Percentiles rank a stretch among this genome's conserved stretches.
Evolutionary conservation across 2,113 vertebrate genomes (phyloP).

Genomic region (Colossoma macropomum): DNA sequence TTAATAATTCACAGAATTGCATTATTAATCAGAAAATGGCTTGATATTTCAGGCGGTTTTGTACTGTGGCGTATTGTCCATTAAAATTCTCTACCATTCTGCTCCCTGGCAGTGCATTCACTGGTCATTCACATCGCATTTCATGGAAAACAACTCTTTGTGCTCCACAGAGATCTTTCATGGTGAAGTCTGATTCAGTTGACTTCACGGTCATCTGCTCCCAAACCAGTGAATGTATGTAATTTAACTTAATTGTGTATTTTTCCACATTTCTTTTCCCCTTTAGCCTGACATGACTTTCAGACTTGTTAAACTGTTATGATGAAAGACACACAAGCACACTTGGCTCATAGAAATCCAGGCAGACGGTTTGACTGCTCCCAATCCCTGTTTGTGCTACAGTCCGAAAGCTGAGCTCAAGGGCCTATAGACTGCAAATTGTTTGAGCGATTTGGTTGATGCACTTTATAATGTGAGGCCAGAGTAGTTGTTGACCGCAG

Average conservation of each 20-base stretch:
- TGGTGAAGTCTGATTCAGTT: background rate
- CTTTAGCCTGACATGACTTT: slow-evolving; percentile 27
- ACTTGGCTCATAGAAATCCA: slow-evolving; percentile 30
- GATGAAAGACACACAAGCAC: slow-evolving; percentile 26
- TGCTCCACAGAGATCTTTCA: background rate
- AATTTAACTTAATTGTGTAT: slow-evolving; percentile 36
- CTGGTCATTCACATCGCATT: slow-evolving; percentile 1
- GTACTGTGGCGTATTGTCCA: background rate
- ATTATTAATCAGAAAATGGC: slow-evolving; percentile 13
- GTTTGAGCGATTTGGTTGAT: slow-evolving; percentile 27
- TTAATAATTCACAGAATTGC: slow-evolving; percentile 18
- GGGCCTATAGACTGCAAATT: slow-evolving; percentile 35
- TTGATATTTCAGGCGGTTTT: background rate
- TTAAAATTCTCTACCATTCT: background rate
- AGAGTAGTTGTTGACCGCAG: slow-evolving; percentile 10
- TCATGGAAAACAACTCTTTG: background rate
- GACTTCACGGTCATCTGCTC: slow-evolving; percentile 13
- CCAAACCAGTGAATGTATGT: slow-evolving; percentile 26
- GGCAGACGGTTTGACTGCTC: slow-evolving; percentile 12
- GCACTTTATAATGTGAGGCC: slow-evolving; percentile 25
- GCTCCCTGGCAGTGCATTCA: background rate
- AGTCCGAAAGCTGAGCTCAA: slow-evolving; percentile 16
- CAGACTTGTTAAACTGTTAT: slow-evolving; percentile 11
- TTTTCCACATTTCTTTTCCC: slow-evolving; percentile 33
- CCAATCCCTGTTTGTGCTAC: slow-evolving; percentile 3